A percentile compares a stretch with the other conserved stretches of the same genome.
Conservation (phyloP, 1,140 invertebrate genomes). For the Hyphantria cunea region DNA sequence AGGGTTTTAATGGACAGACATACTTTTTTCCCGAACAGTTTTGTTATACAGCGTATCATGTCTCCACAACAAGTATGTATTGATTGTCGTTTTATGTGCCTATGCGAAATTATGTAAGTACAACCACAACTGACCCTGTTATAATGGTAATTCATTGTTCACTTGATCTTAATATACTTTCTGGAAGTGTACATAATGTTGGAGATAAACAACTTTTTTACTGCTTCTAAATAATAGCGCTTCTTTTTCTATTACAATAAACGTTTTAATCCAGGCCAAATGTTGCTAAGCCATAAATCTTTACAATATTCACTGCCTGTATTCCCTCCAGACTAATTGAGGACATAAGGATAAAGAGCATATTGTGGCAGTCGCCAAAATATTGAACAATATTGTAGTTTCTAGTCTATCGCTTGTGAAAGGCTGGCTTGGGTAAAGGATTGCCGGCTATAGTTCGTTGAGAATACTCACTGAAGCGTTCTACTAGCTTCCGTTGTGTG, state of each 20-base stretch:
- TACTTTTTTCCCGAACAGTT: too few relatives aligned
- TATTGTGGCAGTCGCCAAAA: constrained; percentile 57
- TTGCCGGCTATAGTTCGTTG: constrained; percentile 58
- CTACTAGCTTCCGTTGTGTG: constrained; percentile 50
- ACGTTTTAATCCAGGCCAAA: constrained; percentile 23
- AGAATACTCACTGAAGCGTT: constrained; percentile 50
- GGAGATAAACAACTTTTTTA: constrained; percentile 12
- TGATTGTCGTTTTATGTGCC: too few relatives aligned
- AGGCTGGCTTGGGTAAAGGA: constrained; percentile 73
- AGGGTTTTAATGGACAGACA: too few relatives aligned
- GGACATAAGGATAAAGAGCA: constrained; percentile 34
- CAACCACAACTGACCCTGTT: constrained; percentile 11
- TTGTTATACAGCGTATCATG: too few relatives aligned
- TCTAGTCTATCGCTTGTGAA: constrained; percentile 68
- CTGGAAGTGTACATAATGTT: constrained; percentile 6
- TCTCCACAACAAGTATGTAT: too few relatives aligned
- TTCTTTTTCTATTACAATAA: constrained; percentile 2
- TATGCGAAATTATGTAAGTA: constrained; percentile 15
- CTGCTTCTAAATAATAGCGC: neutral
- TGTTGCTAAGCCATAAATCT: constrained; percentile 17
- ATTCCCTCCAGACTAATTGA: constrained; percentile 25
- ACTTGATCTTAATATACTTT: constrained; percentile 14
- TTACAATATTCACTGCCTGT: constrained; percentile 16
- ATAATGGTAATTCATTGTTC: constrained; percentile 10
- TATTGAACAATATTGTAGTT: constrained; percentile 68